Evolutionary conservation across 2,888 invertebrate species (phyloP).

Genomic region (Agrenia bidenticulata): DNA sequence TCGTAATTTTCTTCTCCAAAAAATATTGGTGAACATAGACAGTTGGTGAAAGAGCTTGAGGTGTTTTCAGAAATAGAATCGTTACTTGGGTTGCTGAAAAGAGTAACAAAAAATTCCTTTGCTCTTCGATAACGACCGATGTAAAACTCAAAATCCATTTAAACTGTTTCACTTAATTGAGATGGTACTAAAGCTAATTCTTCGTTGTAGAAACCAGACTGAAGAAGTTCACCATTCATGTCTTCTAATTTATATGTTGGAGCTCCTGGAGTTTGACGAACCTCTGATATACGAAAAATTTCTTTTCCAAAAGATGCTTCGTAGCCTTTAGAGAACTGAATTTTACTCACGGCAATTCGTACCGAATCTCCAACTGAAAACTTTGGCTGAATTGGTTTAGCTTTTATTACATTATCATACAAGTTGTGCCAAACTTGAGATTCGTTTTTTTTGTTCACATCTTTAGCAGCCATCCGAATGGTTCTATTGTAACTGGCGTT

Average conservation of each 20-base stretch:
- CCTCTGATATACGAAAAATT: neutral
- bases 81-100: no score
- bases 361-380: neutral
- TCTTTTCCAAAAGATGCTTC: neutral
- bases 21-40: no score
- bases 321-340: constrained; percentile 4
- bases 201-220: neutral
- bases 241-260: neutral
- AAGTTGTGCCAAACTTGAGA: neutral
- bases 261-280: neutral
- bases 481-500: constrained; percentile 16
- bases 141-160: no score
- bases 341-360: neutral
- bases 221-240: neutral
- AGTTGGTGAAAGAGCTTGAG: no score
- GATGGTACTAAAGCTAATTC: neutral
- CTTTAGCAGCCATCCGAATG: neutral
- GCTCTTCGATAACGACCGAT: no score
- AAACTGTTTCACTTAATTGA: no score
- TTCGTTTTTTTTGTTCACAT: constrained; percentile 15
- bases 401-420: neutral
- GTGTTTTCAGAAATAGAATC: no score
- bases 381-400: neutral
- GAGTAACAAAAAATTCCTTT: no score
- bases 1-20: neutral